These are phyloP conservation scores for Macrotrachela quadricornifera DNA, from an alignment of 1,140 invertebrate species.

Conservation along the genomic window DNA sequence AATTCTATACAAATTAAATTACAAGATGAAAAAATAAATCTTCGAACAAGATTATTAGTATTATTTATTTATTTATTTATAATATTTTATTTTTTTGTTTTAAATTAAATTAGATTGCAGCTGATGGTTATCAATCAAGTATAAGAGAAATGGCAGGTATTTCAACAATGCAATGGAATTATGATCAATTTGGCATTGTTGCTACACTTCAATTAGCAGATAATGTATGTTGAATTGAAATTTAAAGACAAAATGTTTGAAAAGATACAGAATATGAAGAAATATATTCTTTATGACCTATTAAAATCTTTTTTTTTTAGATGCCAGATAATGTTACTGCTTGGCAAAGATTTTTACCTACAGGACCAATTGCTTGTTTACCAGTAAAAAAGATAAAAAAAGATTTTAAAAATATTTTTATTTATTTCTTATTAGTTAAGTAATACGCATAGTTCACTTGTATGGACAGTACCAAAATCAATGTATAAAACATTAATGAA, in stretches of 20 bases:
- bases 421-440: not conserved
- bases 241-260: no score
- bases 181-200: conserved; percentile 69
- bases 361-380: conserved; percentile 67
- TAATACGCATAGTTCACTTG: conserved; percentile 40
- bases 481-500: conserved; percentile 46
- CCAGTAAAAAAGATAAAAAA: conserved; percentile 50
- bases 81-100: conserved; percentile 25
- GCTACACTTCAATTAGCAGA: conserved; percentile 58
- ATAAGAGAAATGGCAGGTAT: conserved; percentile 56
- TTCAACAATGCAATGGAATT: conserved; percentile 54
- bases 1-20: conserved; percentile 20
- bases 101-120: conserved; percentile 13
- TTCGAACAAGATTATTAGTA: conserved; percentile 34
- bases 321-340: conserved; percentile 53
- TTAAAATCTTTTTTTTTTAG: no score
- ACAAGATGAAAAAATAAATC: conserved; percentile 23
- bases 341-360: conserved; percentile 81
- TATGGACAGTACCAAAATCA: conserved; percentile 63
- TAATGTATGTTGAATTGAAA: no score
- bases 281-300: no score
- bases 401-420: not conserved
- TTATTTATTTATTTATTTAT: conserved; percentile 12
- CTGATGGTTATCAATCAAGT: conserved; percentile 68
- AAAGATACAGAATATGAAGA: no score